Percentiles rank a stretch among this genome's conserved stretches.
phyloP scores from a whole-genome alignment of 2,888 invertebrate species.

The Hemithea aestivaria region DNA sequence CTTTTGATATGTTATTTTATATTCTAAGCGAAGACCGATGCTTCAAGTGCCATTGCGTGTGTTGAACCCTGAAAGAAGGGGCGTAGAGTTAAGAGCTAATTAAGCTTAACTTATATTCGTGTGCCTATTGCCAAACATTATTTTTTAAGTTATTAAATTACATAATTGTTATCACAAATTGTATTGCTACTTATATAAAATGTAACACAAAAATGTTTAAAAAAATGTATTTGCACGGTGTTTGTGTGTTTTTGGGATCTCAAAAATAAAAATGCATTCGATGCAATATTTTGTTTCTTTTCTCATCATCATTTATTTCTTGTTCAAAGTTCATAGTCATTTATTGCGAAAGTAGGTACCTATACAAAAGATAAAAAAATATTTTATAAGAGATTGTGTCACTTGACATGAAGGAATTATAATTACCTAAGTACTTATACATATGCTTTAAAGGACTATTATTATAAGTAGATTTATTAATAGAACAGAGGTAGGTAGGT shows the following conservation, averaged over 20 bases:
- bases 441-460: no score
- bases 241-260: constrained; percentile 79
- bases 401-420: no score
- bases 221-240: constrained; percentile 57
- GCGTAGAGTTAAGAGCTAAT: constrained; percentile 37
- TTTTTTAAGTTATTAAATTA: constrained; percentile 33
- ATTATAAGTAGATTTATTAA: no score
- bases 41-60: constrained; percentile 68
- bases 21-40: constrained; percentile 57
- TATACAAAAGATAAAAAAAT: no score
- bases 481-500: no score
- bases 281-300: constrained; percentile 43
- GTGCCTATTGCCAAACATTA: constrained; percentile 30
- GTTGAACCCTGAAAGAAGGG: constrained; percentile 33
- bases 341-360: no score
- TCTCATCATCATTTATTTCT: constrained; percentile 8
- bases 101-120: constrained; percentile 12
- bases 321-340: no score
- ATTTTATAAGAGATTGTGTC: no score
- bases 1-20: constrained; percentile 26
- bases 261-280: constrained; percentile 73
- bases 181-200: constrained; percentile 26
- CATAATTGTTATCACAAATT: constrained; percentile 21
- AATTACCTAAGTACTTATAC: no score
- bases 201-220: constrained; percentile 34